These are phyloP conservation scores for Chouioia cunea DNA, from an alignment of 2,888 invertebrate species.

Conservation along the genomic window DNA sequence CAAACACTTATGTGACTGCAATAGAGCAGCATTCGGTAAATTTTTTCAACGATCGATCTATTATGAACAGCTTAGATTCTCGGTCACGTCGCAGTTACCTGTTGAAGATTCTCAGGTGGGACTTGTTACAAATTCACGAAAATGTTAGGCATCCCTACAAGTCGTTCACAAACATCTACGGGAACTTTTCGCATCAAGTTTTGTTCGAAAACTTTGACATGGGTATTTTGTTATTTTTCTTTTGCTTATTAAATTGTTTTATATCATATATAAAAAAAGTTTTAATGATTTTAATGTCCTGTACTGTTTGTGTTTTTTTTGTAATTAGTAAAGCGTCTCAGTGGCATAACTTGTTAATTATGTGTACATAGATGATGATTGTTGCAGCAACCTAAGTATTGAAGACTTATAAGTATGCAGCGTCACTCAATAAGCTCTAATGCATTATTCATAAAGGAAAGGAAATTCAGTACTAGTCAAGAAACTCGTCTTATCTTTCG, in stretches of 20 bases:
- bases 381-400: too few species aligned
- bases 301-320: too few species aligned
- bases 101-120: slow-evolving; percentile 33
- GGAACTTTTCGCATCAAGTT: too few species aligned
- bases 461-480: too few species aligned
- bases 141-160: slow-evolving; percentile 5
- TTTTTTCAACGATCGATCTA: slow-evolving; percentile 12
- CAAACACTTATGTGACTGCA: not conserved
- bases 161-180: not conserved
- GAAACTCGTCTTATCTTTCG: too few species aligned
- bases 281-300: not conserved
- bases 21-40: not conserved
- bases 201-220: not conserved
- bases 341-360: too few species aligned
- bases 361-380: too few species aligned
- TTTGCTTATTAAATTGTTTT: too few species aligned
- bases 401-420: too few species aligned
- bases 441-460: too few species aligned
- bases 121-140: slow-evolving; percentile 20
- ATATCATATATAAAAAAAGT: not conserved
- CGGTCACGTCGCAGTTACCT: slow-evolving; percentile 23
- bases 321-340: too few species aligned
- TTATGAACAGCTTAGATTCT: slow-evolving; percentile 18
- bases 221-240: not conserved
- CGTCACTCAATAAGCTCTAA: too few species aligned